Conservation (phyloP, 2,888 invertebrate species). For the Drosophila bunnanda region DNA sequence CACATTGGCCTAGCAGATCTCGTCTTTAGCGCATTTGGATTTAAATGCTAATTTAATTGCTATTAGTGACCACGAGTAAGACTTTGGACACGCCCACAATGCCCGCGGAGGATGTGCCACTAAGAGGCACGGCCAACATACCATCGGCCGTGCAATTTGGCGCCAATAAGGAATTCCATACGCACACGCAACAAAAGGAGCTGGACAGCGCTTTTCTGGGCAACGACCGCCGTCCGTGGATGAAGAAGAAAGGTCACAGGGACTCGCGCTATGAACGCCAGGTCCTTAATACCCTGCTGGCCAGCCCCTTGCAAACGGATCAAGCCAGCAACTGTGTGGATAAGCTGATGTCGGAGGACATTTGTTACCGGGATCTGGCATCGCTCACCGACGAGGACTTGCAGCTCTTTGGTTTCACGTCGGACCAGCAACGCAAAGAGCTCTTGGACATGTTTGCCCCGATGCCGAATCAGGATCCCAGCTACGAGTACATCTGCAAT, state of each 20-base stretch:
- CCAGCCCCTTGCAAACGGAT: slow-evolving; percentile 11
- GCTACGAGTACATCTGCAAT: slow-evolving; percentile 71
- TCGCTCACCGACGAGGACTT: slow-evolving; percentile 78
- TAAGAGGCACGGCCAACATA: slow-evolving; percentile 21
- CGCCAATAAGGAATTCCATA: slow-evolving; percentile 70
- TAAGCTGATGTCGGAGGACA: slow-evolving; percentile 72
- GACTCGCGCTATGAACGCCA: slow-evolving; percentile 63
- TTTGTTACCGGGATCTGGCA: slow-evolving; percentile 79
- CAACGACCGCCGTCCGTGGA: slow-evolving; percentile 55
- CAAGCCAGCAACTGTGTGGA: slow-evolving; percentile 50
- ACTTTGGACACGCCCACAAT: slow-evolving; percentile 22
- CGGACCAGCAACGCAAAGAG: slow-evolving; percentile 62
- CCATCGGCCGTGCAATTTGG: slow-evolving; percentile 64
- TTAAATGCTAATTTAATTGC: slow-evolving; percentile 20
- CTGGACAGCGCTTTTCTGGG: slow-evolving; percentile 71
- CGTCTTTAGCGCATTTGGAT: slow-evolving; percentile 13
- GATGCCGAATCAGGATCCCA: slow-evolving; percentile 81
- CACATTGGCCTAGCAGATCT: neutral
- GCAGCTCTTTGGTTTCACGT: slow-evolving; percentile 73
- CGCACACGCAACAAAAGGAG: slow-evolving; percentile 54
- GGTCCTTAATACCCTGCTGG: slow-evolving; percentile 61
- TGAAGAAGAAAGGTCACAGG: slow-evolving; percentile 32
- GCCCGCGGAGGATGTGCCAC: slow-evolving; percentile 49
- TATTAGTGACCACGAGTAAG: neutral
- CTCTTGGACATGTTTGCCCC: slow-evolving; percentile 72